phyloP scores from a whole-genome alignment of 2,888 invertebrate genomes.

The Acleris sparsana region DNA sequence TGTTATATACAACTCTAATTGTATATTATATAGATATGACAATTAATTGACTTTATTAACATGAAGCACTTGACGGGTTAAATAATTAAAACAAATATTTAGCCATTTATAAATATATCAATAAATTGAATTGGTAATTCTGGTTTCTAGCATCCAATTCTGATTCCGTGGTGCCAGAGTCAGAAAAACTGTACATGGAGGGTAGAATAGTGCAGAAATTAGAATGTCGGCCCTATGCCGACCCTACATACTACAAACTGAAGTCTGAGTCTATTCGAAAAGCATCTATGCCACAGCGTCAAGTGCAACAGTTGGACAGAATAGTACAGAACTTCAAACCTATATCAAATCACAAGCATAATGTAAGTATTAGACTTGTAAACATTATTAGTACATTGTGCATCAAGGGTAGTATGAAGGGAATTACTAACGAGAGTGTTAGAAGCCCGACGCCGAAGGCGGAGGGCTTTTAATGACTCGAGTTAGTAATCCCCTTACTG shows the following conservation, averaged over 20 bases:
- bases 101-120: too few species aligned
- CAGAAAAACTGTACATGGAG: slow-evolving; percentile 94
- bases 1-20: too few species aligned
- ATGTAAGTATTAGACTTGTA: slow-evolving; percentile 84
- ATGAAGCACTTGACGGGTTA: too few species aligned
- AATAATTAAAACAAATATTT: too few species aligned
- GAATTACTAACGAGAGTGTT: too few species aligned
- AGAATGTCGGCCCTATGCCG: slow-evolving; percentile 95
- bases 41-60: too few species aligned
- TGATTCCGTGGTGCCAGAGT: slow-evolving; percentile 88
- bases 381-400: too few species aligned
- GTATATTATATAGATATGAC: too few species aligned
- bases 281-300: slow-evolving; percentile 93
- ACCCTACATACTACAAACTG: slow-evolving; percentile 94
- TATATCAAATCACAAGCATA: slow-evolving; percentile 94
- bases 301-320: slow-evolving; percentile 93
- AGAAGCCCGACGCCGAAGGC: too few species aligned
- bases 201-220: slow-evolving; percentile 98
- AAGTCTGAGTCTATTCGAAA: slow-evolving; percentile 94
- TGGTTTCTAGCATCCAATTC: slow-evolving; percentile 81
- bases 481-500: too few species aligned
- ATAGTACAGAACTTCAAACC: slow-evolving; percentile 97
- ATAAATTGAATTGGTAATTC: not conserved
- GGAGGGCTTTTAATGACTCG: too few species aligned
- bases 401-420: too few species aligned